Conservation (phyloP, 1,140 invertebrate species). For the Euwallacea similis region DNA sequence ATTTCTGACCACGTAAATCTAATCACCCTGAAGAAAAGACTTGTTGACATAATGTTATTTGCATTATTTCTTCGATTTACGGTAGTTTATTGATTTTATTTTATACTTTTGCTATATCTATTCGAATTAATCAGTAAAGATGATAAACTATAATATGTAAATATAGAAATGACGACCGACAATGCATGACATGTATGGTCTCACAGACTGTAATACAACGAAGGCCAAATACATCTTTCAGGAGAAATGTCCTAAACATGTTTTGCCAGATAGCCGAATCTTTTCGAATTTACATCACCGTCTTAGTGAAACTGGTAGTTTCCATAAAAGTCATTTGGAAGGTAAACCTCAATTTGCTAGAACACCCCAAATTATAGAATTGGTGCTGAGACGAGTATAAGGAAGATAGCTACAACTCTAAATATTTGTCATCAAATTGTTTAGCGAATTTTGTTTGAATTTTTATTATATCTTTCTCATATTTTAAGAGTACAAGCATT, state of each 20-base stretch:
- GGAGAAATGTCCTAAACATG: conserved; percentile 24
- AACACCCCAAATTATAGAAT: conserved; percentile 29
- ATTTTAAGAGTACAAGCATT: conserved; percentile 8
- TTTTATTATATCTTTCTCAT: conserved; percentile 5
- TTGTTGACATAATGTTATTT: neutral
- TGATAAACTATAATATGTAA: neutral
- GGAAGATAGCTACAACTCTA: conserved; percentile 15
- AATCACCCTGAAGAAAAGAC: neutral
- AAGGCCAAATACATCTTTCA: conserved; percentile 23
- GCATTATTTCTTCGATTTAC: neutral
- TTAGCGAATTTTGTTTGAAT: conserved; percentile 22
- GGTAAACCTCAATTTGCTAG: conserved; percentile 5
- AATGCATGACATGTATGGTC: conserved; percentile 26
- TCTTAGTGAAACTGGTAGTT: conserved; percentile 9
- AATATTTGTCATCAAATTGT: neutral
- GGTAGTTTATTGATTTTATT: neutral
- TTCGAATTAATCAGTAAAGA: neutral
- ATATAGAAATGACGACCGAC: neutral
- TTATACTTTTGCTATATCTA: neutral
- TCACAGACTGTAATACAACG: conserved; percentile 23
- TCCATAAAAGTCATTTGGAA: conserved; percentile 7
- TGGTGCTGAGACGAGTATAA: conserved; percentile 22
- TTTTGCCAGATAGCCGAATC: conserved; percentile 13
- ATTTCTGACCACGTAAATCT: conserved; percentile 3
- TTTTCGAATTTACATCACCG: conserved; percentile 10